phyloP scores from a whole-genome alignment of 2,888 invertebrate species.

The Monoplex corrugatus region DNA sequence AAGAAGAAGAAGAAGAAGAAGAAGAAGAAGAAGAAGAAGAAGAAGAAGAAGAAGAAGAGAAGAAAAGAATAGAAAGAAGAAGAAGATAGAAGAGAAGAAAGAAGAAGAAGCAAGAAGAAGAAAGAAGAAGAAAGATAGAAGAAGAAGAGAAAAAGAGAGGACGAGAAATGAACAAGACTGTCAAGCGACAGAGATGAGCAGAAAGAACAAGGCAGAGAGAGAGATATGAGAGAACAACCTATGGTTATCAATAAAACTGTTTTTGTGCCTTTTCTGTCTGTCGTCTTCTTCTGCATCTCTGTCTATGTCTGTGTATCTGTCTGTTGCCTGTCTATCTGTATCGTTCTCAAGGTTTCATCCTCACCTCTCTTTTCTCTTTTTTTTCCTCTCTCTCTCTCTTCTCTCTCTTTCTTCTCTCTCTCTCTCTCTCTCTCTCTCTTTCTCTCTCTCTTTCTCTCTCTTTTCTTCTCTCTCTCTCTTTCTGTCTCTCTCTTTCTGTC shows the following conservation, averaged over 20 bases:
- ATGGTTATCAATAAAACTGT: background rate
- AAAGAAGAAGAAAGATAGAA: background rate
- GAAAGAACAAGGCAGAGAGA: too few species aligned
- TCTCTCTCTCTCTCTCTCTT: slow-evolving; percentile 2
- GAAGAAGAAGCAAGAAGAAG: background rate
- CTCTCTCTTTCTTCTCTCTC: background rate
- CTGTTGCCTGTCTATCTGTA: background rate
- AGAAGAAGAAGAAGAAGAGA: background rate
- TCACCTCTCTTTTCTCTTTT: background rate
- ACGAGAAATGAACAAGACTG: background rate
- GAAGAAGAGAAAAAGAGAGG: background rate
- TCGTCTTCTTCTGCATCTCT: too few species aligned
- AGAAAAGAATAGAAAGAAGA: background rate
- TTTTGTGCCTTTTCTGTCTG: too few species aligned
- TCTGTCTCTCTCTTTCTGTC: background rate
- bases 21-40: background rate
- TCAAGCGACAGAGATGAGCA: too few species aligned
- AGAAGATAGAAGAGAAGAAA: background rate
- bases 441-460: background rate
- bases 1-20: background rate
- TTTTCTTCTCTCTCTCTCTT: background rate
- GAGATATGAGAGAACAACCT: too few species aligned
- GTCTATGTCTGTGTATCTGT: background rate
- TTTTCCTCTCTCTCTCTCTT: background rate
- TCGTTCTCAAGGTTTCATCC: background rate